These are phyloP conservation scores for Amblyraja radiata DNA, from an alignment of 2,797 vertebrate species.

Conservation along the genomic window DNA sequence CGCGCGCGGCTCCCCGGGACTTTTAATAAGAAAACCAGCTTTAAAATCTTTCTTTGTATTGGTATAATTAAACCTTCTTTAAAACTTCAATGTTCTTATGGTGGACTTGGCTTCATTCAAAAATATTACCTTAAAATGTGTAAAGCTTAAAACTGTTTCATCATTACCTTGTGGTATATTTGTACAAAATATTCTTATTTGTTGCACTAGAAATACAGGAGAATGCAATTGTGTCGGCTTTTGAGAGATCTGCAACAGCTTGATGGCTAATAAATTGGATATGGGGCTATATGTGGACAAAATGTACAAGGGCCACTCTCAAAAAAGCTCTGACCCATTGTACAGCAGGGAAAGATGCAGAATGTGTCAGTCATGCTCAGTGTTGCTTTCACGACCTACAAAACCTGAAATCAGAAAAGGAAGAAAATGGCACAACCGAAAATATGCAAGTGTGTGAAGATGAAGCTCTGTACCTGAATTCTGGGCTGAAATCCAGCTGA, in stretches of 20 bases:
- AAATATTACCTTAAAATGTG: neutral
- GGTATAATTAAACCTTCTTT: neutral
- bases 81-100: neutral
- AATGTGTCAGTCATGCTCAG: neutral
- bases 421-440: neutral
- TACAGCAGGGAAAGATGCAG: neutral
- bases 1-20: no score
- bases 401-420: neutral
- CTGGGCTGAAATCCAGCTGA: neutral
- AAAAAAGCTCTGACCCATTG: neutral
- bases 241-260: neutral
- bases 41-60: no score
- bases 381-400: neutral
- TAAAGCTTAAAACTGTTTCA: neutral
- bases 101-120: neutral
- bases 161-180: neutral
- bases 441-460: neutral
- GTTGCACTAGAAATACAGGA: no score
- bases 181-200: neutral
- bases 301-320: neutral
- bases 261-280: neutral
- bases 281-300: neutral
- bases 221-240: neutral
- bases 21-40: no score
- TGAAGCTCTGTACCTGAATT: neutral